These are phyloP conservation scores for western clawed frog (Xenopus tropicalis) DNA, from an alignment of 2,113 vertebrate genomes.

Conservation along the genomic window DNA sequence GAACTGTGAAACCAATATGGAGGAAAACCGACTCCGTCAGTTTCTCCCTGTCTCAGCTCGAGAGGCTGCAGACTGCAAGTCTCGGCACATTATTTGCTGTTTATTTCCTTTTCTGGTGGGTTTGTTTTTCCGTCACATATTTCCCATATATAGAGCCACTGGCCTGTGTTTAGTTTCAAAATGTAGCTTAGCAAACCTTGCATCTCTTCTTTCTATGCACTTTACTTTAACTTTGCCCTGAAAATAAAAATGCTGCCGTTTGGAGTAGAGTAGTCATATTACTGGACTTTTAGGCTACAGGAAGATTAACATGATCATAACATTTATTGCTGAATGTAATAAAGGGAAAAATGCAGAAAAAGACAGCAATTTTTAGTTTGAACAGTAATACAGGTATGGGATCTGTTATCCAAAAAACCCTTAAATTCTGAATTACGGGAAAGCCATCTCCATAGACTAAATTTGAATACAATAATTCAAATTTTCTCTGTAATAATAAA, in stretches of 20 bases:
- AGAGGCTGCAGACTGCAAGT: neutral
- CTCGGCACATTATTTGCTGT: neutral
- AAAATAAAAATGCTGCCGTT: neutral
- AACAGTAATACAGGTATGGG: too few species aligned
- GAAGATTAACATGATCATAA: neutral
- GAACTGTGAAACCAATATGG: neutral
- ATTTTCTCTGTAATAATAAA: too few species aligned
- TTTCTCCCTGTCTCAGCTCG: neutral
- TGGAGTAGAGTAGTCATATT: neutral
- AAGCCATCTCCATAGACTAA: too few species aligned
- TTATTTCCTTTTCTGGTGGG: neutral
- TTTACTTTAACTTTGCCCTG: neutral
- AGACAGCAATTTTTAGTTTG: too few species aligned
- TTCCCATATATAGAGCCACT: neutral
- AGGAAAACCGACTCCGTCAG: neutral
- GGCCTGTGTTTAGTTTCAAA: neutral
- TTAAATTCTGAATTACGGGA: too few species aligned
- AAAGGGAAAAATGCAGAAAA: neutral
- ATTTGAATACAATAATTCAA: too few species aligned
- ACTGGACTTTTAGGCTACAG: neutral
- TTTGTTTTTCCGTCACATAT: conserved; percentile 5
- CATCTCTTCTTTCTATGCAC: conserved; percentile 1
- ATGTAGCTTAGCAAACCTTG: neutral
- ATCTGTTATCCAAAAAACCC: too few species aligned
- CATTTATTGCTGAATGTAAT: neutral